These are phyloP conservation scores for Cricetomys ansorgei DNA, from an alignment of 2,113 vertebrate species.

Conservation along the genomic window DNA sequence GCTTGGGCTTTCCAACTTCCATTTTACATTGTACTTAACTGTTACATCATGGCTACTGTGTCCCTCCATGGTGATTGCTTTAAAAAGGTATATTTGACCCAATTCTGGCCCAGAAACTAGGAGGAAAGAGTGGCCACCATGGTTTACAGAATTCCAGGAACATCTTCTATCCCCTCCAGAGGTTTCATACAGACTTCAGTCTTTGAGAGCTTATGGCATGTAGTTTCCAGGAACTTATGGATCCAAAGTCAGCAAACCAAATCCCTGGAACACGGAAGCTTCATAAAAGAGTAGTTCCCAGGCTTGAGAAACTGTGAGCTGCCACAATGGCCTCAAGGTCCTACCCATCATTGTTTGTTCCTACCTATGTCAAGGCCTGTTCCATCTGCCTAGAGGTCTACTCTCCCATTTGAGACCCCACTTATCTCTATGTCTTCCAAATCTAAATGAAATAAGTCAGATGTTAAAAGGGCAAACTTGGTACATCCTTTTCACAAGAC, in stretches of 20 bases:
- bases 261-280: not conserved
- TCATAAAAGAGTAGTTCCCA: not conserved
- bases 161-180: not conserved
- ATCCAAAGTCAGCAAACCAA: not conserved
- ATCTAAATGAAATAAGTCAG: not conserved
- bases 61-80: not conserved
- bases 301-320: not conserved
- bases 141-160: not conserved
- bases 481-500: not conserved
- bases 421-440: not conserved
- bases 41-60: no score
- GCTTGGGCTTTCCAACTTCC: not conserved
- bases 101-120: not conserved
- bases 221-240: not conserved
- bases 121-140: not conserved
- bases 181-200: not conserved
- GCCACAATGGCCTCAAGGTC: not conserved
- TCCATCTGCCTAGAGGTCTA: not conserved
- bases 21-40: not conserved
- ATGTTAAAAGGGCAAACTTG: not conserved
- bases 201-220: not conserved
- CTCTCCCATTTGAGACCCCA: not conserved
- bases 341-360: not conserved
- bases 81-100: not conserved
- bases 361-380: not conserved